A percentile compares a stretch with the other conserved stretches of the same genome.
Conservation (phyloP, 2,797 vertebrate species). For the Characodon lateralis region DNA sequence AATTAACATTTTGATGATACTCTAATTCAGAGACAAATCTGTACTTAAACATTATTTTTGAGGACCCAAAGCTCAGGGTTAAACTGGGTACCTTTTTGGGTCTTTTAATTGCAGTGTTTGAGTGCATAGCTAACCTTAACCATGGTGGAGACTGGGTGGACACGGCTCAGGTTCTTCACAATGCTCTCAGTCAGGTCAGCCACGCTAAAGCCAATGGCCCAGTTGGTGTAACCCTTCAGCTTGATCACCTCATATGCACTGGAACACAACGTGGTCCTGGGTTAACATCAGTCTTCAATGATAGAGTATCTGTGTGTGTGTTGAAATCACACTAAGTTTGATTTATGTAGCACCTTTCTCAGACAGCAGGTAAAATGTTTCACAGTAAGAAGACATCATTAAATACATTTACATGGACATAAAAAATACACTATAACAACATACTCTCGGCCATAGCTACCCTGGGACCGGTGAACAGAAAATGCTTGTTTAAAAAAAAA, state of each 20-base stretch:
- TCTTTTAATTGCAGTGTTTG: not conserved
- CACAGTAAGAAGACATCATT: no score
- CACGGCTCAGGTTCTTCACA: conserved; percentile 87
- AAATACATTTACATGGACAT: no score
- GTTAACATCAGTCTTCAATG: not conserved
- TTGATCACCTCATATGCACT: conserved; percentile 97
- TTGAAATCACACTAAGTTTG: no score
- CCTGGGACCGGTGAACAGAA: no score
- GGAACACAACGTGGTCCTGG: conserved; percentile 21
- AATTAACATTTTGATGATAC: not conserved
- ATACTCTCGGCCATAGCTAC: no score
- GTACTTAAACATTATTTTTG: not conserved
- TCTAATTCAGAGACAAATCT: not conserved
- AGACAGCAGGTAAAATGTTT: no score
- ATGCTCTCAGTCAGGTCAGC: conserved; percentile 93
- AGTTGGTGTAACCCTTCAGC: conserved; percentile 97
- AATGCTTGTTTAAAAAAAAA: no score
- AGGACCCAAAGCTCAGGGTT: not conserved
- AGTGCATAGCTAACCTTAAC: conserved; percentile 85
- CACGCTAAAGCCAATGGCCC: conserved; percentile 96
- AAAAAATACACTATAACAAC: no score
- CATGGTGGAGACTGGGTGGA: conserved; percentile 96
- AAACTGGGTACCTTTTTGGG: no score
- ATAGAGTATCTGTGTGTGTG: not conserved
- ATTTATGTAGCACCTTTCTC: no score